Evolutionary conservation across 1,140 invertebrate genomes (phyloP).

Genomic region (Heliconius hermathena): DNA sequence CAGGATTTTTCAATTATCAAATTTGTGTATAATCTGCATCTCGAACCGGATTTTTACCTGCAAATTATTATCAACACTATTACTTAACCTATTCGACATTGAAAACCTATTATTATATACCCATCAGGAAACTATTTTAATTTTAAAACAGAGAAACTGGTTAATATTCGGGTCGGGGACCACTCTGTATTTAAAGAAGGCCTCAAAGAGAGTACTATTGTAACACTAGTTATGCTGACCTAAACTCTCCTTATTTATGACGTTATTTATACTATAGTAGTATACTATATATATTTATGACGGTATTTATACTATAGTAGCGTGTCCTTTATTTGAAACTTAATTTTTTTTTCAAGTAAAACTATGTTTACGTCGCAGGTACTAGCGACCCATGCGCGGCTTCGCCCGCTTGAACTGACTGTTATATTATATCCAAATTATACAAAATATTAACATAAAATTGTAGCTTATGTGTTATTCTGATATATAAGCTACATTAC

Average conservation of each 20-base stretch:
- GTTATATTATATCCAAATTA: no score
- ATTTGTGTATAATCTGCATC: neutral
- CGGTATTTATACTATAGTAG: neutral
- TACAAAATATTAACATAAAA: no score
- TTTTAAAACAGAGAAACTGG: slow-evolving; percentile 2
- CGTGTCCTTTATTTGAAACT: neutral
- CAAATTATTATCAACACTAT: neutral
- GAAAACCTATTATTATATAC: neutral
- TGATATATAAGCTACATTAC: no score
- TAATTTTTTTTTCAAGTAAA: no score
- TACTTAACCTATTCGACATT: slow-evolving; percentile 15
- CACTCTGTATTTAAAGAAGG: slow-evolving; percentile 2
- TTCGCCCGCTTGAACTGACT: no score
- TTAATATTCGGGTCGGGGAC: slow-evolving; percentile 1
- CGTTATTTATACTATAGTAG: neutral
- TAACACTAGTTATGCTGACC: neutral
- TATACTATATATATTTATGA: no score
- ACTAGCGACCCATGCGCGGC: no score
- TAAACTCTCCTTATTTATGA: neutral
- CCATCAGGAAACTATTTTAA: neutral
- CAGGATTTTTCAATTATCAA: neutral
- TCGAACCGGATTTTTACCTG: neutral
- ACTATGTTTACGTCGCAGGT: no score
- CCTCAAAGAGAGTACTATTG: neutral
- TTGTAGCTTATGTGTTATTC: no score